Evolutionary conservation across 2,888 invertebrate species (phyloP).

Genomic region (Acanthosepion pharaonis): DNA sequence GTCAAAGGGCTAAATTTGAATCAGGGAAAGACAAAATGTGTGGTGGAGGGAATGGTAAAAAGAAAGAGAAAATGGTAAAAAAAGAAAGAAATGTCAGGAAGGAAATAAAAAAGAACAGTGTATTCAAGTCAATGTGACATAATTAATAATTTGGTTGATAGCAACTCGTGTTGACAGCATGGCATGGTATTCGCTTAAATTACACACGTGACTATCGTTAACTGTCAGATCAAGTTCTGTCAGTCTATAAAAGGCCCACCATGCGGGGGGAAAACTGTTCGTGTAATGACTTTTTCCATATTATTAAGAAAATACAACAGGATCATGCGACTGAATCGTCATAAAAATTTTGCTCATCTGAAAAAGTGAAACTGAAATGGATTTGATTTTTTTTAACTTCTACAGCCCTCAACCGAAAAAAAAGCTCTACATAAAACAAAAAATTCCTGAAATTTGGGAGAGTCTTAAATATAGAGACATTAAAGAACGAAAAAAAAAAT

Average conservation of each 20-base stretch:
- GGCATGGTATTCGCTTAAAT: conserved; percentile 4
- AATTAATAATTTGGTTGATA: too few relatives aligned
- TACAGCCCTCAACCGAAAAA: too few relatives aligned
- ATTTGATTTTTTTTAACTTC: too few relatives aligned
- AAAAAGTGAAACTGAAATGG: too few relatives aligned
- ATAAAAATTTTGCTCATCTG: neutral
- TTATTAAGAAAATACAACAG: too few relatives aligned
- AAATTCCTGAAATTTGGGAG: too few relatives aligned
- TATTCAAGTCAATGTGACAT: neutral
- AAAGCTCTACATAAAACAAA: too few relatives aligned
- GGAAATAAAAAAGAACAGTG: neutral
- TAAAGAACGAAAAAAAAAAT: too few relatives aligned
- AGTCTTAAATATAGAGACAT: too few relatives aligned
- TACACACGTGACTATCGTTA: conserved; percentile 33
- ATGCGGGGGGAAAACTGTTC: neutral
- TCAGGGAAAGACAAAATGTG: too few relatives aligned
- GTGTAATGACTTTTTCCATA: neutral
- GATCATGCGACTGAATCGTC: neutral
- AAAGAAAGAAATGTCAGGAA: neutral
- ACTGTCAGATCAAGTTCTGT: neutral
- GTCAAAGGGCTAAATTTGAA: too few relatives aligned
- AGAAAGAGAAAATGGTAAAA: neutral
- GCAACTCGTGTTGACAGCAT: neutral
- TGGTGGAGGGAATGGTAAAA: too few relatives aligned
- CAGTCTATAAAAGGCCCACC: neutral